Percentiles rank a stretch among this genome's conserved stretches.
Conservation (phyloP, 2,113 vertebrate species). For the Notothenia rossii region DNA sequence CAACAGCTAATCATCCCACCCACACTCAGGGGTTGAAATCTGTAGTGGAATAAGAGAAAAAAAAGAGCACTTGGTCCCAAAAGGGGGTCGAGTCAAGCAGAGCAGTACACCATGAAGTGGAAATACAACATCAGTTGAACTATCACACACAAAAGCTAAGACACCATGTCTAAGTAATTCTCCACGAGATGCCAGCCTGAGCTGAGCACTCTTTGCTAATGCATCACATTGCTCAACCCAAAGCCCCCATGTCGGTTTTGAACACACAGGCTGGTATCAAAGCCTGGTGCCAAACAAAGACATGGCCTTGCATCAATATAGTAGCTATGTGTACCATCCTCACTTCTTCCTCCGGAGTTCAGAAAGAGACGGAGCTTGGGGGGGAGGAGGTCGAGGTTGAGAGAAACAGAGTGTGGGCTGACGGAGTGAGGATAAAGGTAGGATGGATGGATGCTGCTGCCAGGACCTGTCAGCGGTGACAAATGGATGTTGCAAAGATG, state of each 20-base stretch:
- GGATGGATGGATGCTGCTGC: conserved; percentile 78
- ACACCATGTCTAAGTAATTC: conserved; percentile 58
- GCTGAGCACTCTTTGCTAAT: conserved; percentile 48
- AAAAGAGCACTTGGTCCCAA: too few species aligned
- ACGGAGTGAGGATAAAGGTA: conserved; percentile 63
- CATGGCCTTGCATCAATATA: conserved; percentile 42
- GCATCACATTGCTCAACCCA: conserved; percentile 40
- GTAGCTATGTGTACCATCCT: conserved; percentile 22
- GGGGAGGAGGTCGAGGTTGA: conserved; percentile 27
- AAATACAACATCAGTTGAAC: neutral
- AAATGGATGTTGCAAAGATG: conserved; percentile 81
- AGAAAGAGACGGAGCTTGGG: conserved; percentile 18
- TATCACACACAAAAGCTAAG: neutral
- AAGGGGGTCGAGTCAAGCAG: too few species aligned
- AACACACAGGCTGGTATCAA: conserved; percentile 24
- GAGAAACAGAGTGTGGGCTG: conserved; percentile 59
- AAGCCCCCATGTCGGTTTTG: conserved; percentile 44
- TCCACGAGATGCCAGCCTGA: conserved; percentile 38
- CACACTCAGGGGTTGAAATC: too few species aligned
- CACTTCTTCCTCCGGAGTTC: conserved; percentile 42
- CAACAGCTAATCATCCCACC: too few species aligned
- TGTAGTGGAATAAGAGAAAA: too few species aligned
- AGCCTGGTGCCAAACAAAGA: conserved; percentile 12
- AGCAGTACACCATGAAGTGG: too few species aligned
- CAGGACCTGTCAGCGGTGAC: conserved; percentile 79